Evolutionary conservation across 2,888 invertebrate genomes (phyloP).

Genomic region (Drosophila mercatorum): DNA sequence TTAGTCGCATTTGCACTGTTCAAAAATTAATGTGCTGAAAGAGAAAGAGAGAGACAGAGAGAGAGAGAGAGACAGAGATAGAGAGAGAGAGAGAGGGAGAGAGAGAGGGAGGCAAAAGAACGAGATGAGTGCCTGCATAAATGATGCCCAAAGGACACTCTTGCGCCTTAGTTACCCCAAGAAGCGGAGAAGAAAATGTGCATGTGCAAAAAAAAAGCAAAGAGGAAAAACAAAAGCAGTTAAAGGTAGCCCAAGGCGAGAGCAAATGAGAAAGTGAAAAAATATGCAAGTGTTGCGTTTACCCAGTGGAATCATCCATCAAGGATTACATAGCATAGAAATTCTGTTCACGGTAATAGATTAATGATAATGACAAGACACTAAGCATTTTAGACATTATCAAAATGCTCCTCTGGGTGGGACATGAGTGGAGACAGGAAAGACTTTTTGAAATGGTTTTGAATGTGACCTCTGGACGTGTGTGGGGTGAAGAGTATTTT

Average conservation of each 20-base stretch:
- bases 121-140: conserved; percentile 54
- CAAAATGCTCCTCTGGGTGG: background rate
- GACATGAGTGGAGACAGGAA: background rate
- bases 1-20: conserved; percentile 59
- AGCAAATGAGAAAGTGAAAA: conserved; percentile 31
- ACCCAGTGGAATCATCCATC: conserved; percentile 10
- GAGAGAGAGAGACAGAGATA: background rate
- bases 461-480: background rate
- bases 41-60: background rate
- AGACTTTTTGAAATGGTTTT: background rate
- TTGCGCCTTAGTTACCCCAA: conserved; percentile 13
- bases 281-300: conserved; percentile 4
- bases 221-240: conserved; percentile 12
- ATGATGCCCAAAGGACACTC: conserved; percentile 59
- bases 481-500: background rate
- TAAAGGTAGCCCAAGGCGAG: conserved; percentile 32
- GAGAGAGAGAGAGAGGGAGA: background rate
- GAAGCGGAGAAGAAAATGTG: conserved; percentile 19
- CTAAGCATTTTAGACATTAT: conserved; percentile 2
- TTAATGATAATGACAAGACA: conserved; percentile 2
- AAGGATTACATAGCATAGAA: conserved; percentile 1
- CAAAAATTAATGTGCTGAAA: conserved; percentile 67
- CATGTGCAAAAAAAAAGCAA: conserved; percentile 33
- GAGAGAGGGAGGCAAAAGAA: conserved; percentile 5
- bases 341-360: background rate